A percentile compares a stretch with the other conserved stretches of the same genome.
phyloP scores from a whole-genome alignment of 53 echinoderm and acorn worm species.

The Holothuria scabra region DNA sequence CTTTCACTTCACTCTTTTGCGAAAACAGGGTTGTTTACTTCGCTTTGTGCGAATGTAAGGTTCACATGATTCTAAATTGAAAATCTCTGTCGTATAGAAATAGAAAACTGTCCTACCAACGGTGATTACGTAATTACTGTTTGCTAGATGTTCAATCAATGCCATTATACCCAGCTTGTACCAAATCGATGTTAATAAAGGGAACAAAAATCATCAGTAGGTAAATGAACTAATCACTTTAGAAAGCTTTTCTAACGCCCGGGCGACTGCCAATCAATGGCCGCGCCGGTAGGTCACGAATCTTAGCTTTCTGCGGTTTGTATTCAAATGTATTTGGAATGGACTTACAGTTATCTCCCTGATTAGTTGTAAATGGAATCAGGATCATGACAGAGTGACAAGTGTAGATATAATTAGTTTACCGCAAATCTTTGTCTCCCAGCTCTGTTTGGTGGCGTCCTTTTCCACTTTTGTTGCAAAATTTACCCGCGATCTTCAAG shows the following conservation, averaged over 20 bases:
- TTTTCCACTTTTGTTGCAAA: too few species aligned
- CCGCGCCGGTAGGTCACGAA: constrained; percentile 10
- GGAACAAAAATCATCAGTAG: neutral
- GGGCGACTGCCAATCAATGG: constrained; percentile 26
- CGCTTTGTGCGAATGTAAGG: too few species aligned
- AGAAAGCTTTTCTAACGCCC: constrained; percentile 11
- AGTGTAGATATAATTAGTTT: constrained; percentile 22
- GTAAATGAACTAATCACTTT: constrained; percentile 28
- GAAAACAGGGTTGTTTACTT: too few species aligned
- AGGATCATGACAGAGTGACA: neutral
- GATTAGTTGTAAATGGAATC: constrained; percentile 1
- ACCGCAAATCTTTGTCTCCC: too few species aligned
- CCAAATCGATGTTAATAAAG: constrained; percentile 33
- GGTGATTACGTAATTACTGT: constrained; percentile 27
- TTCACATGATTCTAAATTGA: too few species aligned
- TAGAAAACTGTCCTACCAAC: neutral
- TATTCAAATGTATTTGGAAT: constrained; percentile 7
- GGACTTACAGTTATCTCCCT: neutral
- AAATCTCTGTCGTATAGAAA: too few species aligned
- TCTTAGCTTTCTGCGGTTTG: neutral
- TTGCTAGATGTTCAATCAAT: constrained; percentile 20
- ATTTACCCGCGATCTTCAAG: too few species aligned
- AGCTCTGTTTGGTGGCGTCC: too few species aligned
- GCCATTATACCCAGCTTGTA: constrained; percentile 3
- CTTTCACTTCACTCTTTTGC: too few species aligned